A percentile compares a stretch with the other conserved stretches of the same genome.
phyloP scores from a whole-genome alignment of 1,140 invertebrate species.

The Lepidurus arcticus region DNA sequence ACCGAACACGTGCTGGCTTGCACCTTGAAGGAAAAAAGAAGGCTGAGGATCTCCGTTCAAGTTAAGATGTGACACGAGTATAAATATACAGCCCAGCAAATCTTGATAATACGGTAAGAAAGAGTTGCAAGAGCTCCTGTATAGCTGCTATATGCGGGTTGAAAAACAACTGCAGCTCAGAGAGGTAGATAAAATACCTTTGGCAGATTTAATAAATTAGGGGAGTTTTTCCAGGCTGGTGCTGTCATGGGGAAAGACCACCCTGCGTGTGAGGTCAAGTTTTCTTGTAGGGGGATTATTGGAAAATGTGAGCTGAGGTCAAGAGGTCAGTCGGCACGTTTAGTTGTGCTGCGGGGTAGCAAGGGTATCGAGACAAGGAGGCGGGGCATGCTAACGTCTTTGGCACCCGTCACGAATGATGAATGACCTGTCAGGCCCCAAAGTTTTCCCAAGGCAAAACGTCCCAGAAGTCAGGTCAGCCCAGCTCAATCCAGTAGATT shows the following conservation, averaged over 20 bases:
- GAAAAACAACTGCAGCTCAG: neutral
- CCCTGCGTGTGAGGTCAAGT: neutral
- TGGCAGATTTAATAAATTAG: neutral
- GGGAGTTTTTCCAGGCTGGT: neutral
- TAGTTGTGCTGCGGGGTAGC: neutral
- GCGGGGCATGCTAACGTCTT: slow-evolving; percentile 12
- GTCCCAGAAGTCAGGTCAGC: neutral
- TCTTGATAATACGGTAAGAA: neutral
- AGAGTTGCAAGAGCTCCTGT: too few species aligned
- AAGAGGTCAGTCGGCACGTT: neutral
- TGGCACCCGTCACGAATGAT: slow-evolving; percentile 17
- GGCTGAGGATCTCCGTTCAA: neutral
- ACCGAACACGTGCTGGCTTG: neutral
- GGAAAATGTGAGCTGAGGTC: slow-evolving; percentile 13
- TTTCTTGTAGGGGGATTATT: neutral
- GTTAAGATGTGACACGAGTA: slow-evolving; percentile 15
- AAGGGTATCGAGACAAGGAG: neutral
- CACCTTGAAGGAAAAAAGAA: neutral
- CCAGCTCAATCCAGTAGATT: neutral
- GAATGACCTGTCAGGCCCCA: neutral
- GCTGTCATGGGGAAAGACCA: slow-evolving; percentile 1
- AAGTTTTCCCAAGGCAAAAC: neutral
- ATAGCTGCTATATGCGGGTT: too few species aligned
- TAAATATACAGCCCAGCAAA: neutral
- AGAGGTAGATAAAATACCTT: neutral